phyloP scores from a whole-genome alignment of 2,797 vertebrate genomes.

The Danio albolineatus region DNA sequence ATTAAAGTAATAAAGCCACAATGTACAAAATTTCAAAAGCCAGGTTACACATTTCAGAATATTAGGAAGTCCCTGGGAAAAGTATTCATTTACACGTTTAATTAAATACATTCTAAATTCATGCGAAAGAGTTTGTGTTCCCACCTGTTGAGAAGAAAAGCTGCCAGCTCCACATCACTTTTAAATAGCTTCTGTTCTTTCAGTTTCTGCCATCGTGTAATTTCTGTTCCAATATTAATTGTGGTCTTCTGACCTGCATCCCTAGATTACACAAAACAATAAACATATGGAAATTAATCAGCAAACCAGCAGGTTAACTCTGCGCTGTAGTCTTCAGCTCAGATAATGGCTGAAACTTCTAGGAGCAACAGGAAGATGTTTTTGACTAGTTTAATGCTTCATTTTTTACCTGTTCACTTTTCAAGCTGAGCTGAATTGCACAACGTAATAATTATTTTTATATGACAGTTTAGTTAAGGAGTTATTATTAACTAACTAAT shows the following conservation, averaged over 20 bases:
- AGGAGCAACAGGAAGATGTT: too few species aligned
- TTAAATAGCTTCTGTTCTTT: neutral
- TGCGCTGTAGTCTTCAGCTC: too few species aligned
- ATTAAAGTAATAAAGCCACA: neutral
- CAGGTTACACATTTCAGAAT: neutral
- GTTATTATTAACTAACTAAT: too few species aligned
- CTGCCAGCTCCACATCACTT: slow-evolving; percentile 8
- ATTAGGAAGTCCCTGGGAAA: neutral
- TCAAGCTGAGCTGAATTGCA: too few species aligned
- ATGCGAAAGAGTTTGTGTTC: neutral
- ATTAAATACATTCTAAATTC: too few species aligned
- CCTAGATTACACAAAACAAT: neutral
- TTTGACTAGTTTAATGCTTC: too few species aligned
- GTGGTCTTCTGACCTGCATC: neutral
- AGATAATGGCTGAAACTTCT: too few species aligned
- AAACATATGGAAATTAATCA: neutral
- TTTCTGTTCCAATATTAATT: slow-evolving; percentile 8
- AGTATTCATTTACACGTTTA: neutral
- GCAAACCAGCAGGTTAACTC: too few species aligned
- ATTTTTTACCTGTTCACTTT: too few species aligned
- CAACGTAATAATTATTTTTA: too few species aligned
- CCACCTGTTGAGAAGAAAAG: slow-evolving; percentile 7
- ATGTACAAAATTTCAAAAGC: neutral
- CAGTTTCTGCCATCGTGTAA: neutral
- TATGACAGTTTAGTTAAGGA: too few species aligned